Evolutionary conservation across 2,888 invertebrate species (phyloP).

Genomic region (Ephialtes manifestator): DNA sequence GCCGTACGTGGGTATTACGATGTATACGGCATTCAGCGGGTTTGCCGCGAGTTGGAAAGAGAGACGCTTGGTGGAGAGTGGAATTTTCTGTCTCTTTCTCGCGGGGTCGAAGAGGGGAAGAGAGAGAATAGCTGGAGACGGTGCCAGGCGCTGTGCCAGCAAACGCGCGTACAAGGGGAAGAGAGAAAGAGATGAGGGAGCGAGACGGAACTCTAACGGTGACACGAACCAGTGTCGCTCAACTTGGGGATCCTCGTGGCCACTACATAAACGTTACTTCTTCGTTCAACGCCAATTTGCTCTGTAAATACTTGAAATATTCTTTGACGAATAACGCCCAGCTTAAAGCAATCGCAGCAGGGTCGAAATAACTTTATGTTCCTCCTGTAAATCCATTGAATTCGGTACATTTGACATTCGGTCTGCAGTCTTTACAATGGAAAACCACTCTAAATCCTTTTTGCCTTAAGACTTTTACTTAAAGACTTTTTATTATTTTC

Average conservation of each 20-base stretch:
- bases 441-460: not conserved
- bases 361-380: not conserved
- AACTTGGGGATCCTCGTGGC: constrained; percentile 72
- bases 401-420: too few species aligned
- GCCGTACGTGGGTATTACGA: constrained; percentile 58
- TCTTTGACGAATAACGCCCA: not conserved
- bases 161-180: constrained; percentile 31
- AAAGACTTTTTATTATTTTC: too few species aligned
- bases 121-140: constrained; percentile 52
- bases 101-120: constrained; percentile 63
- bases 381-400: not conserved
- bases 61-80: constrained; percentile 25
- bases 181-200: constrained; percentile 55
- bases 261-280: constrained; percentile 25
- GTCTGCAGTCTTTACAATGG: not conserved
- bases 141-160: constrained; percentile 70
- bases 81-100: constrained; percentile 38
- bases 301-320: not conserved
- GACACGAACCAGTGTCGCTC: constrained; percentile 81
- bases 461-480: not conserved
- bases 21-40: constrained; percentile 35
- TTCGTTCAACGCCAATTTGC: not conserved
- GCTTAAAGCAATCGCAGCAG: not conserved
- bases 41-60: constrained; percentile 37
- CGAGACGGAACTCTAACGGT: constrained; percentile 81